These are phyloP conservation scores for Drosophila bifasciata DNA, from an alignment of 1,140 invertebrate species.

Conservation along the genomic window DNA sequence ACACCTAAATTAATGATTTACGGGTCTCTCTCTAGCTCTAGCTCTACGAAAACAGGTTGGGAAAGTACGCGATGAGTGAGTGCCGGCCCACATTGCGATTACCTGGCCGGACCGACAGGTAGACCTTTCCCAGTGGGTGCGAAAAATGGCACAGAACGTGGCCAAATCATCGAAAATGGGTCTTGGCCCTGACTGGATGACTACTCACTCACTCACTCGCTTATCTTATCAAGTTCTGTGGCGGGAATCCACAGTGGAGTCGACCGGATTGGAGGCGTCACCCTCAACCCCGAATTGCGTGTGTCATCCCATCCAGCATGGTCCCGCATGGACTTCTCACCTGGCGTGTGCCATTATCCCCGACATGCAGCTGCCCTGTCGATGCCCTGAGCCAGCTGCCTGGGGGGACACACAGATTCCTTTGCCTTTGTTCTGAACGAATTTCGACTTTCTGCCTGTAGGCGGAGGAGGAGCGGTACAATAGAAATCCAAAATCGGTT, in stretches of 20 bases:
- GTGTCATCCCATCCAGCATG: conserved; percentile 34
- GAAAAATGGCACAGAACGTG: conserved; percentile 59
- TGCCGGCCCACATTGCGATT: conserved; percentile 3
- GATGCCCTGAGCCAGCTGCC: conserved; percentile 27
- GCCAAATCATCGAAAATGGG: conserved; percentile 19
- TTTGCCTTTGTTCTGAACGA: conserved; percentile 40
- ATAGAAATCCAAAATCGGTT: conserved; percentile 42
- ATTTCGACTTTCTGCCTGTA: conserved; percentile 46
- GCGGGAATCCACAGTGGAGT: conserved; percentile 14
- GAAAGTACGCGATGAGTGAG: conserved; percentile 52
- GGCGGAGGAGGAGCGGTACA: conserved; percentile 41
- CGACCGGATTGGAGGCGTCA: neutral
- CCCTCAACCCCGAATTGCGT: conserved; percentile 34
- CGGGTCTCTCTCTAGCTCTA: conserved; percentile 17
- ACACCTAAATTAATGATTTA: conserved; percentile 71
- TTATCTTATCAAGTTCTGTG: conserved; percentile 48
- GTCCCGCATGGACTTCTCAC: conserved; percentile 36
- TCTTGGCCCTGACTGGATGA: conserved; percentile 15
- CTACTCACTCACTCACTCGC: conserved; percentile 18
- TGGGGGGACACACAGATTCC: conserved; percentile 24
- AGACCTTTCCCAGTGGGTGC: conserved; percentile 45
- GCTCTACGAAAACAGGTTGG: conserved; percentile 56
- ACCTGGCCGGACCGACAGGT: conserved; percentile 59
- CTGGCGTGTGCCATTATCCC: conserved; percentile 49
- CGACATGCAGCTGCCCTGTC: conserved; percentile 41